A percentile compares a stretch with the other conserved stretches of the same genome.
Conservation (phyloP, 2,797 vertebrate genomes). For the Scolopax bukidnonensis region DNA sequence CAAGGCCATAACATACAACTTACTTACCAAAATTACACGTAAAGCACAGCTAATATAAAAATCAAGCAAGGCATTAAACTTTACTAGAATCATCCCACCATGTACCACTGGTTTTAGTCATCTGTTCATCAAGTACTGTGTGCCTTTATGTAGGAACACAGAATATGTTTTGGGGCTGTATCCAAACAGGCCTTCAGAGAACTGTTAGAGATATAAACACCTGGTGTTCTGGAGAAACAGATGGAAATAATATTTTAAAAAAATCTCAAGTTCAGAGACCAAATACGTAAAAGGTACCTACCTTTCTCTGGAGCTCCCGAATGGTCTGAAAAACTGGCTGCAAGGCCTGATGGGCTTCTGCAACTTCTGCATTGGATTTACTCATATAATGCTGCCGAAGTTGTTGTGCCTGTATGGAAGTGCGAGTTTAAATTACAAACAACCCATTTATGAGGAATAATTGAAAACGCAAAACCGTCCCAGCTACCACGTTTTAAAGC, state of each 20-base stretch:
- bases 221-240: not conserved
- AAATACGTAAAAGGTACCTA: conserved; percentile 52
- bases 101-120: not conserved
- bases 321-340: conserved; percentile 92
- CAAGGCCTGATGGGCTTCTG: conserved; percentile 90
- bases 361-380: conserved; percentile 94
- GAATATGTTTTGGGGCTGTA: not conserved
- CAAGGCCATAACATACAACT: not conserved
- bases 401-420: conserved; percentile 86
- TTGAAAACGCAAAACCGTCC: not conserved
- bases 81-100: not conserved
- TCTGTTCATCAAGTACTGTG: not conserved
- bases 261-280: not conserved
- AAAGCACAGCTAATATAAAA: not conserved
- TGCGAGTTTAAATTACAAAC: not conserved
- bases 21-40: not conserved
- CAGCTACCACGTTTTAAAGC: not conserved
- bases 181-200: not conserved
- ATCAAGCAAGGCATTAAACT: not conserved
- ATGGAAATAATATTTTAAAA: not conserved
- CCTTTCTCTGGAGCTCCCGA: conserved; percentile 92
- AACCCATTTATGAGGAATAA: not conserved
- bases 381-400: conserved; percentile 97
- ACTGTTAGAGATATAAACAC: not conserved
- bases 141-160: not conserved